Evolutionary conservation across 2,888 invertebrate genomes (phyloP).

Genomic region (Boloria euphrosyne): DNA sequence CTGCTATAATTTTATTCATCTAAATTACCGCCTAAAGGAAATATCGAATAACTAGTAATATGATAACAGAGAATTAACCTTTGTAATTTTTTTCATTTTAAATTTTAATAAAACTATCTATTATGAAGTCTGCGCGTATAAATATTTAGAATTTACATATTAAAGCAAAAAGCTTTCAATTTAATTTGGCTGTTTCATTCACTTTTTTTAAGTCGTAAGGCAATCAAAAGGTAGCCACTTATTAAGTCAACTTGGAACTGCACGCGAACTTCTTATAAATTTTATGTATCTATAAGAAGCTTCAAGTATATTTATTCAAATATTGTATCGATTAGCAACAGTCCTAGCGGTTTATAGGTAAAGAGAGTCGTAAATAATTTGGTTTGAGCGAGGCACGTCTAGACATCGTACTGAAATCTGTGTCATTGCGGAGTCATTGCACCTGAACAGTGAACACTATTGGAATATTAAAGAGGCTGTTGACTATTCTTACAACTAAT

Average conservation of each 20-base stretch:
- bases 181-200: too few species aligned
- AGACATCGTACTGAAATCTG: slow-evolving; percentile 54
- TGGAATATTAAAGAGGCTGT: slow-evolving; percentile 51
- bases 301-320: slow-evolving; percentile 1
- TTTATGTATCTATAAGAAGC: not conserved
- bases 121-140: too few species aligned
- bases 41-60: not conserved
- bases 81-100: too few species aligned
- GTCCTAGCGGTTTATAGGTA: slow-evolving; percentile 37
- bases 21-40: not conserved
- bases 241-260: too few species aligned
- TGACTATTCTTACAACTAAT: slow-evolving; percentile 16
- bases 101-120: too few species aligned
- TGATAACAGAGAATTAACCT: too few species aligned
- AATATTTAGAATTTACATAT: too few species aligned
- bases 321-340: slow-evolving; percentile 29
- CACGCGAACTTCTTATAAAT: too few species aligned
- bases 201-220: too few species aligned
- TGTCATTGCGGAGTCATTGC: slow-evolving; percentile 59
- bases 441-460: slow-evolving; percentile 48
- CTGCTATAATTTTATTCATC: not conserved
- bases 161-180: too few species aligned
- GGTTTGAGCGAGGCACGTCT: slow-evolving; percentile 48
- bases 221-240: too few species aligned
- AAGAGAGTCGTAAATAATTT: slow-evolving; percentile 47